Conservation (phyloP, 2,797 vertebrate genomes). For the Thalassophryne amazonica region DNA sequence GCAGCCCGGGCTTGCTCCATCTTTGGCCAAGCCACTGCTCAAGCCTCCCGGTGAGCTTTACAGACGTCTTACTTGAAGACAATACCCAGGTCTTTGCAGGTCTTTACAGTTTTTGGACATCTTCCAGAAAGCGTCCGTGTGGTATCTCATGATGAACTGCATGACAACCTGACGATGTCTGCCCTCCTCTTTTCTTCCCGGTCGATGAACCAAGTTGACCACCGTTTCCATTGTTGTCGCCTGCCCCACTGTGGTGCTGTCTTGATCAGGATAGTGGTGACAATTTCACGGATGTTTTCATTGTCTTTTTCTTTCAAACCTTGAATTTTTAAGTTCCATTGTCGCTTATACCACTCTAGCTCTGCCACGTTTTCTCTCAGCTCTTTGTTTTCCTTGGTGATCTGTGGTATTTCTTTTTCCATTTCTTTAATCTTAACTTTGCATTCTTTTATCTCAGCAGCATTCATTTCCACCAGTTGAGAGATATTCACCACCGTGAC, state of each 20-base stretch:
- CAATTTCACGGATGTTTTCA: background rate
- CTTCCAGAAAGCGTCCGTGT: background rate
- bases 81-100: background rate
- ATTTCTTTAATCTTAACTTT: too few relatives aligned
- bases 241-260: background rate
- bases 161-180: too few relatives aligned
- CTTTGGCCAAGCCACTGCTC: background rate
- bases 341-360: background rate
- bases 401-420: too few relatives aligned
- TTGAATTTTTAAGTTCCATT: constrained; percentile 4
- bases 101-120: constrained; percentile 1
- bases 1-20: background rate
- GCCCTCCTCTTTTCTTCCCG: background rate
- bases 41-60: background rate
- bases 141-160: constrained; percentile 1
- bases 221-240: background rate
- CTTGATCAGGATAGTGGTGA: background rate
- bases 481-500: too few relatives aligned
- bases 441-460: too few relatives aligned
- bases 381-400: background rate
- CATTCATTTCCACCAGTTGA: too few relatives aligned
- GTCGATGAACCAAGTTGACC: background rate
- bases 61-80: constrained; percentile 4
- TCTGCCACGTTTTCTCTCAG: background rate
- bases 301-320: constrained; percentile 4